Conservation (phyloP, 2,113 vertebrate genomes). For the Elachura formosa region DNA sequence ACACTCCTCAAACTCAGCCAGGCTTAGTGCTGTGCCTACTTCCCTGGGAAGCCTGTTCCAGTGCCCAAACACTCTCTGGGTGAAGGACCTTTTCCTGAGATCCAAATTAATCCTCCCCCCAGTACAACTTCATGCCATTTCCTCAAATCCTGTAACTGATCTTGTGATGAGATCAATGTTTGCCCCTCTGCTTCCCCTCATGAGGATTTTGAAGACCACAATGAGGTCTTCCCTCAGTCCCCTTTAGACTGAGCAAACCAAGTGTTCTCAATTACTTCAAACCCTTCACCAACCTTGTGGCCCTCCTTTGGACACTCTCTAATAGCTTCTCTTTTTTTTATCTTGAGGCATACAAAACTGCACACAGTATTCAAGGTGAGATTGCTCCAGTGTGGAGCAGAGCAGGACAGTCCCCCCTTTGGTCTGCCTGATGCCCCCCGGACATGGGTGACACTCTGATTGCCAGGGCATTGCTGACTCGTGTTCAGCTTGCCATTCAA, state of each 20-base stretch:
- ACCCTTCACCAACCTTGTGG: neutral
- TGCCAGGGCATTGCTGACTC: neutral
- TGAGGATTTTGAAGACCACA: neutral
- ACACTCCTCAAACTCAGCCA: neutral
- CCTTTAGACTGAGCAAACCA: neutral
- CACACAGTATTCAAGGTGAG: neutral
- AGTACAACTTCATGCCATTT: neutral
- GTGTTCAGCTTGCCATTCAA: fast-evolving
- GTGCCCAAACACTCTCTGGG: neutral
- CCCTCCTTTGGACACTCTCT: neutral
- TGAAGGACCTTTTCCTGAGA: neutral
- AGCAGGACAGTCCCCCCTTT: neutral
- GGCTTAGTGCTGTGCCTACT: neutral
- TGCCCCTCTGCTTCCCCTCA: neutral
- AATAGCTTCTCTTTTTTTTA: no score
- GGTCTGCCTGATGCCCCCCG: neutral
- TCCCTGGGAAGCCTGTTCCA: neutral
- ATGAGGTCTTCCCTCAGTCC: neutral
- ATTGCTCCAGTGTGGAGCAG: fast-evolving
- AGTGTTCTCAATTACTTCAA: neutral
- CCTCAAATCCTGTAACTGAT: no score
- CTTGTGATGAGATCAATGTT: neutral
- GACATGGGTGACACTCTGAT: fast-evolving
- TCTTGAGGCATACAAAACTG: no score
- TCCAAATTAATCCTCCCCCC: neutral